A percentile compares a stretch with the other conserved stretches of the same genome.
Evolutionary conservation across 2,888 invertebrate genomes (phyloP).

Genomic region (Heterodera filipjevi): DNA sequence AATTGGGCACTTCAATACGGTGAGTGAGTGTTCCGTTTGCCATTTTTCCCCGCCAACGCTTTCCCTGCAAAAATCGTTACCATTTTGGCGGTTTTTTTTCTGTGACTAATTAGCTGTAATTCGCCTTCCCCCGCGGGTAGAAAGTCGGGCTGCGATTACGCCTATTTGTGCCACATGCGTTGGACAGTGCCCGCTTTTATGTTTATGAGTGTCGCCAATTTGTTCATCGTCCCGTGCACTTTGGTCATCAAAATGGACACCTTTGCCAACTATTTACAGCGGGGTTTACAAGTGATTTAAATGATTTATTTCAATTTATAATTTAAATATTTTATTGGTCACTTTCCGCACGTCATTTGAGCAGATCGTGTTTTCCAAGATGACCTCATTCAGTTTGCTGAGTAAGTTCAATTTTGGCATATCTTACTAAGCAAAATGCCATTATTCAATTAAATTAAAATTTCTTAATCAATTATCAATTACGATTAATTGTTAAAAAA

Average conservation of each 20-base stretch:
- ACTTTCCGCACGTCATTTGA: slow-evolving; percentile 48
- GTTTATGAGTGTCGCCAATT: slow-evolving; percentile 59
- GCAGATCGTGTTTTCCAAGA: not conserved
- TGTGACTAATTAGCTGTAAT: too few relatives aligned
- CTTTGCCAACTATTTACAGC: slow-evolving; percentile 37
- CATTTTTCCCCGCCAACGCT: not conserved
- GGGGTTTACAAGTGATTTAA: slow-evolving; percentile 47
- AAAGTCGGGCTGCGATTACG: slow-evolving; percentile 59
- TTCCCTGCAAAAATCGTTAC: not conserved
- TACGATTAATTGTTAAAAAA: too few relatives aligned
- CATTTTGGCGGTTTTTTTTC: slow-evolving; percentile 7
- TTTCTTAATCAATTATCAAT: too few relatives aligned
- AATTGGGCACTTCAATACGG: slow-evolving; percentile 81
- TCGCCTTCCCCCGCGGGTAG: slow-evolving; percentile 58
- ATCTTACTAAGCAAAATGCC: too few relatives aligned
- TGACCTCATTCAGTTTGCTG: slow-evolving; percentile 50
- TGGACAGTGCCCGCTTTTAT: slow-evolving; percentile 56
- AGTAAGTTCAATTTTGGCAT: slow-evolving; percentile 49
- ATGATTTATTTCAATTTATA: not conserved
- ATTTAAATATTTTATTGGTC: slow-evolving; percentile 7
- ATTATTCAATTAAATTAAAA: too few relatives aligned
- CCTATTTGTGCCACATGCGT: slow-evolving; percentile 60
- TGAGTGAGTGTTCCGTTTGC: not conserved
- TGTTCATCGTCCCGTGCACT: slow-evolving; percentile 58
- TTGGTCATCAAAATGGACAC: slow-evolving; percentile 59